Evolutionary conservation across 1,140 invertebrate genomes (phyloP), one percentile per base, ranked within the genome.

Genomic region (Ptiloglossa arizonensis): DNA sequence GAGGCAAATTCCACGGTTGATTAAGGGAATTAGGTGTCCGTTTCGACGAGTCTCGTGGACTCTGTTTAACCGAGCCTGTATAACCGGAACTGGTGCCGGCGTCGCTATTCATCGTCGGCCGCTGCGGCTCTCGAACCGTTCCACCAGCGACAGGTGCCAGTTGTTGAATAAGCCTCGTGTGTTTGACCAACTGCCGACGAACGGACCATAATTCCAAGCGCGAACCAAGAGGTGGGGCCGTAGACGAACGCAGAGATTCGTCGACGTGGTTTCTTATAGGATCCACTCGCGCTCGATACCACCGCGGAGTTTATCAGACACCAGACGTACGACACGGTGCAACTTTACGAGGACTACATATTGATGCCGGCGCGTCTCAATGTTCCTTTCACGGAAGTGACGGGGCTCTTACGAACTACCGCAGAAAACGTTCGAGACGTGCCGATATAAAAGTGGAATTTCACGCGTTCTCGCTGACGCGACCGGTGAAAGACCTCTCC

Each of bases 11-110:
- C 83, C 86, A 83, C 62, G 72, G 80, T 86, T 88, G 85, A 90
- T 90, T 90, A 87, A 86, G 87, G 80, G 84, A 90, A 91, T 90
- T 90, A 90, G 87, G 87, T 80, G 80, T 83, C 83, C 86, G 86
- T 75, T 67, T 17, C 71, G 35, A 46, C 57, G 52, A 48, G 41
- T 27, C 54, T 57, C 60, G 66, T 68, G 81, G 83, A 85, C 85
- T 89, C 85, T 85, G 84, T 90, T 90, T 88, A 89, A 87, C 73
- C 82, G 81, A 80, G 84, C 85, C 62, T n/a, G n/a, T n/a, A 72
- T 73, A 74, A 79, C 80, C 80, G 83, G 86, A 83, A 70, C 70
- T 59, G 35, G 67, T 44, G 66, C 44, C 70, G n/a, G 69, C 72
- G 66, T 68, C 67, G 35, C 84, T 84, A 87, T 87, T 87, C 84